Percentiles rank a stretch among this genome's conserved stretches.
Conservation (phyloP, 2,797 vertebrate species). For the Remorina albescens region DNA sequence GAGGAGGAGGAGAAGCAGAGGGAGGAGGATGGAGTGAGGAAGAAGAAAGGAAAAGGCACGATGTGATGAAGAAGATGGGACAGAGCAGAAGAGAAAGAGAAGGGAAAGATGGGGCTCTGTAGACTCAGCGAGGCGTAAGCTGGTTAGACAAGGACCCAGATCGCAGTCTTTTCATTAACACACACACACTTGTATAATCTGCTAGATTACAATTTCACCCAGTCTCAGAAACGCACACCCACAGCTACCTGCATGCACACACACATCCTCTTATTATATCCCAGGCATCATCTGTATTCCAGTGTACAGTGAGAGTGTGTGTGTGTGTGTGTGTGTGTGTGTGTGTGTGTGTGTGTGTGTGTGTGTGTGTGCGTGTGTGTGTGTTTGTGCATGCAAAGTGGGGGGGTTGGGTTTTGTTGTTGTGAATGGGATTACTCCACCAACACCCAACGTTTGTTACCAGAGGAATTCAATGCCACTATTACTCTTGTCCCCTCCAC, state of each 20-base stretch:
- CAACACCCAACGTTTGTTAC: conserved; percentile 69
- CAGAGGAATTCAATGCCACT: conserved; percentile 69
- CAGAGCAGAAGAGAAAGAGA: conserved; percentile 46
- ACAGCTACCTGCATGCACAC: conserved; percentile 22
- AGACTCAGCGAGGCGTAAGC: conserved; percentile 74
- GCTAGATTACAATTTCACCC: conserved; percentile 53
- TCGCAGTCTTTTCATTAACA: conserved; percentile 70
- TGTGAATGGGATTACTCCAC: conserved; percentile 79
- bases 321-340: conserved; percentile 27
- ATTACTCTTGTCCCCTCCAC: conserved; percentile 53
- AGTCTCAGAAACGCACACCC: conserved; percentile 3
- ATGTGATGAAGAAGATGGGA: conserved; percentile 59
- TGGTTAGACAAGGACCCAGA: conserved; percentile 77
- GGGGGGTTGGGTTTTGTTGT: conserved; percentile 77
- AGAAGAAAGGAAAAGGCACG: conserved; percentile 36
- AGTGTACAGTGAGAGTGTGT: conserved; percentile 19
- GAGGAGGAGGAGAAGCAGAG: conserved; percentile 34
- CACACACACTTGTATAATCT: conserved; percentile 54
- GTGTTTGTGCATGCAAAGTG: too few species aligned
- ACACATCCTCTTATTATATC: conserved; percentile 28
- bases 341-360: too few species aligned
- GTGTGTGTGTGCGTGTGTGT: too few species aligned
- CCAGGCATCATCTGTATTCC: conserved; percentile 43
- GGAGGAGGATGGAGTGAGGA: conserved; percentile 18
- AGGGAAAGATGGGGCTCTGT: conserved; percentile 60